Conservation (phyloP, 2,888 invertebrate species). For the Pharmacophagus antenor region DNA sequence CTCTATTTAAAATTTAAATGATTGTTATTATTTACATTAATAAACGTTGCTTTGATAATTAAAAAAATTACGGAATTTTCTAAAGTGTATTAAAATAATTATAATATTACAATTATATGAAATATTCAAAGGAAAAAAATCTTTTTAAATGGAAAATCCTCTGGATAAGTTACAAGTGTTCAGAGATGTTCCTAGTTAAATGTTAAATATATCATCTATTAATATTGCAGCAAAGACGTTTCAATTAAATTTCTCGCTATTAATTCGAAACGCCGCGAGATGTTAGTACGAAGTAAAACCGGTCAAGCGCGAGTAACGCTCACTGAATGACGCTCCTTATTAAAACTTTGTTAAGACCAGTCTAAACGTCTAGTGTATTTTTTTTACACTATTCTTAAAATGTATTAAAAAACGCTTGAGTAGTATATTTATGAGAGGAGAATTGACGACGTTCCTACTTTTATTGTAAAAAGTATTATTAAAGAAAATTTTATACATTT, state of each 20-base stretch:
- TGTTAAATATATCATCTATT: slow-evolving; percentile 38
- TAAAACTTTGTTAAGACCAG: slow-evolving; percentile 1
- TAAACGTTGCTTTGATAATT: too few species aligned
- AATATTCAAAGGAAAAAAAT: too few species aligned
- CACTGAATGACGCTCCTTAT: slow-evolving; percentile 3
- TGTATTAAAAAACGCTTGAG: neutral
- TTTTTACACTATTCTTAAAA: neutral
- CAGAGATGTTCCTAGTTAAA: neutral
- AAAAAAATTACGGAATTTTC: neutral
- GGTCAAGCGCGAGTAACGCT: slow-evolving; percentile 14
- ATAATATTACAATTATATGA: too few species aligned
- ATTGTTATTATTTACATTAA: too few species aligned
- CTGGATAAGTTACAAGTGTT: slow-evolving; percentile 11
- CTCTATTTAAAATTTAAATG: too few species aligned
- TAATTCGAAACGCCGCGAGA: slow-evolving; percentile 41
- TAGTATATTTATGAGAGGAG: too few species aligned
- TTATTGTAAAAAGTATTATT: too few species aligned
- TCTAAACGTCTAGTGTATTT: neutral
- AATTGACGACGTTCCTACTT: too few species aligned
- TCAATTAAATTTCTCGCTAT: slow-evolving; percentile 55
- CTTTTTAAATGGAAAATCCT: neutral
- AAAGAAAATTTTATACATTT: too few species aligned
- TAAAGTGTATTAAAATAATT: neutral
- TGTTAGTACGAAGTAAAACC: slow-evolving; percentile 36
- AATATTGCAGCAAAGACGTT: slow-evolving; percentile 45